A percentile compares a stretch with the other conserved stretches of the same genome.
These are phyloP conservation scores for Papilio glaucus DNA, from an alignment of 1,140 invertebrate species.

Conservation along the genomic window DNA sequence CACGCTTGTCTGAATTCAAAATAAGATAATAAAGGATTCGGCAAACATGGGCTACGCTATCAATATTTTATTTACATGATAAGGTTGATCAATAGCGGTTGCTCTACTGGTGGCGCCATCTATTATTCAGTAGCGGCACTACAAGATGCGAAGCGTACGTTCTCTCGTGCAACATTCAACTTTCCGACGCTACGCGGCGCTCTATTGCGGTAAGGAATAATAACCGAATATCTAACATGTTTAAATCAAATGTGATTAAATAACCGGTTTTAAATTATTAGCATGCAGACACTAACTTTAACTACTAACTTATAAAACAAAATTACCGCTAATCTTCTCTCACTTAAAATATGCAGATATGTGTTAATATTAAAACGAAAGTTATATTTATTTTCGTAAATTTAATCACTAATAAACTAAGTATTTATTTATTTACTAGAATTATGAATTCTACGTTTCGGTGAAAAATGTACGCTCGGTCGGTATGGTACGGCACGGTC, in stretches of 20 bases:
- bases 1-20: slow-evolving; percentile 11
- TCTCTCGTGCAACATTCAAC: slow-evolving; percentile 6
- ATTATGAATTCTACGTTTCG: too few relatives aligned
- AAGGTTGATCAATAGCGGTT: slow-evolving; percentile 59
- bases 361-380: too few relatives aligned
- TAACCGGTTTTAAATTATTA: not conserved
- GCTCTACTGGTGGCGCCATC: slow-evolving; percentile 64
- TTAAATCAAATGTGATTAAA: not conserved
- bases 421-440: too few relatives aligned
- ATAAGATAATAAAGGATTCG: slow-evolving; percentile 47
- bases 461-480: too few relatives aligned
- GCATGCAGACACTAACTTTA: too few relatives aligned
- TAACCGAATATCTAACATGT: slow-evolving; percentile 5
- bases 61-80: slow-evolving; percentile 68
- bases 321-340: too few relatives aligned
- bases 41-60: slow-evolving; percentile 58
- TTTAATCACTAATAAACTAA: too few relatives aligned
- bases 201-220: not conserved
- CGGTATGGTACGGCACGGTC: too few relatives aligned
- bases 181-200: slow-evolving; percentile 15
- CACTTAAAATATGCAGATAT: too few relatives aligned
- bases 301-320: too few relatives aligned
- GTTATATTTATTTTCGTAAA: too few relatives aligned
- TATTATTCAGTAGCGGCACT: slow-evolving; percentile 62
- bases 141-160: not conserved